A percentile compares a stretch with the other conserved stretches of the same genome.
Conservation (phyloP, 1,140 invertebrate genomes). For the Drosophila rufa region DNA sequence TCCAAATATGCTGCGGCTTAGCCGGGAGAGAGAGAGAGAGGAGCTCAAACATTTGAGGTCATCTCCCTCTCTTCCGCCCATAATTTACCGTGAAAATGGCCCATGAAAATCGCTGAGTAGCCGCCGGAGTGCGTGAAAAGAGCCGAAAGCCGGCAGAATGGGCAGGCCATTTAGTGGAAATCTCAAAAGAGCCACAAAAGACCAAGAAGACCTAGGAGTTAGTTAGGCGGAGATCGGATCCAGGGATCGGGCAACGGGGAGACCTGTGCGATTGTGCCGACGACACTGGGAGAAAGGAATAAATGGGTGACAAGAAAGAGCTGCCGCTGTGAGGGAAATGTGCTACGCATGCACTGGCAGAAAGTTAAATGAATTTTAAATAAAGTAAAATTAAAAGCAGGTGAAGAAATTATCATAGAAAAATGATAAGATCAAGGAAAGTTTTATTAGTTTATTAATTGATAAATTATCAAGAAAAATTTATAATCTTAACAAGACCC, state of each 20-base stretch:
- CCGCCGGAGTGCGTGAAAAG: conserved; percentile 47
- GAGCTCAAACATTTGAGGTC: conserved; percentile 45
- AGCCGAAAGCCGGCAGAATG: conserved; percentile 25
- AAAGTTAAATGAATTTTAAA: not conserved
- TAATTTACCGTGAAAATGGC: conserved; percentile 63
- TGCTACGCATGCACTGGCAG: not conserved
- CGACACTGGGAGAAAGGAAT: conserved; percentile 29
- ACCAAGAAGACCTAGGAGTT: conserved; percentile 4
- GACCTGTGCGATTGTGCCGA: conserved; percentile 20
- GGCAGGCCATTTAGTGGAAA: conserved; percentile 56
- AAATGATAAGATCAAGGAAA: too few relatives aligned
- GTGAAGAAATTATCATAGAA: not conserved
- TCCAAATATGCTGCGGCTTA: not conserved
- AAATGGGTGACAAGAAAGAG: conserved; percentile 30
- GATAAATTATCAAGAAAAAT: too few relatives aligned
- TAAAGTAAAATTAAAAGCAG: conserved; percentile 6
- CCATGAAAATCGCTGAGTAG: conserved; percentile 25
- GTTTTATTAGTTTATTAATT: too few relatives aligned
- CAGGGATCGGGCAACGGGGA: not conserved
- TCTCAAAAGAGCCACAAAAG: conserved; percentile 23
- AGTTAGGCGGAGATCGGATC: not conserved
- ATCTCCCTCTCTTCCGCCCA: conserved; percentile 32
- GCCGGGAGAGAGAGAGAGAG: too few relatives aligned
- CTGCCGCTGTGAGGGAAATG: conserved; percentile 25
- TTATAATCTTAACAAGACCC: too few relatives aligned